Base-by-base conservation (phyloP, 2,888 invertebrate genomes). In the Ormyrus thymus region DNA sequence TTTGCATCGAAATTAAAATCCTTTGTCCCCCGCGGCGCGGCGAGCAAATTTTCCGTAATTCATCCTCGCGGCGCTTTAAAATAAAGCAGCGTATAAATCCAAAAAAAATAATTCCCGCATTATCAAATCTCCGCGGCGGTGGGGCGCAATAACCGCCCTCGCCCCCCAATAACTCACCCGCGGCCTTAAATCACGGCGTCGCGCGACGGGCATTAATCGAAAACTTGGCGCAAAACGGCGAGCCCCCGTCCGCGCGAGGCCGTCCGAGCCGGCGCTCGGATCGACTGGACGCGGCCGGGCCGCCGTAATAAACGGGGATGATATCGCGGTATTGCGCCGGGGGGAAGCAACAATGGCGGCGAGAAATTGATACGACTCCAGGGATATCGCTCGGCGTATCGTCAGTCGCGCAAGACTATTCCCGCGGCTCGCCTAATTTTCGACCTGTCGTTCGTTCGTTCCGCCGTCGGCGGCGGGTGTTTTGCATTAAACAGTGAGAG, bases 281-380 rank as follows among this genome's bases (percentile, higher is more conserved):
- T 70, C 53, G 64, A 70, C 70, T 70, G 64, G 59, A 48, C 15
- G 9, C 50, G 8, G 43, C n/a, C 15, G 8, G 11, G 7, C 10
- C 51, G 64, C 51, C 7, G n/a, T 6, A 13, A 61, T 13, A 50
- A 13, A 13, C n/a, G 29, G 3, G 13, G 8, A n/a, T n/a, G 29
- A 29, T 29, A 29, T 29, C 29, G 29, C 29, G 29, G 29, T 29
- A 29, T 29, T 29, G 4, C 29, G 29, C 1, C 29, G 29, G 29
- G 29, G 29, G 29, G 29, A 43, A 56, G 29, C 13, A 51, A 85
- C 82, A 83, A 81, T 81, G 81, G 70, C 70, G 74, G 80, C 79
- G 78, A 29, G 29, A 84, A 84, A 87, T 88, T 85, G 85, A 86
- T 86, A 83, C 81, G 83, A 76, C 85, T 83, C 84, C 48, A 72